Evolutionary conservation across 2,888 invertebrate species (phyloP).

Genomic region (Plebejus anna): DNA sequence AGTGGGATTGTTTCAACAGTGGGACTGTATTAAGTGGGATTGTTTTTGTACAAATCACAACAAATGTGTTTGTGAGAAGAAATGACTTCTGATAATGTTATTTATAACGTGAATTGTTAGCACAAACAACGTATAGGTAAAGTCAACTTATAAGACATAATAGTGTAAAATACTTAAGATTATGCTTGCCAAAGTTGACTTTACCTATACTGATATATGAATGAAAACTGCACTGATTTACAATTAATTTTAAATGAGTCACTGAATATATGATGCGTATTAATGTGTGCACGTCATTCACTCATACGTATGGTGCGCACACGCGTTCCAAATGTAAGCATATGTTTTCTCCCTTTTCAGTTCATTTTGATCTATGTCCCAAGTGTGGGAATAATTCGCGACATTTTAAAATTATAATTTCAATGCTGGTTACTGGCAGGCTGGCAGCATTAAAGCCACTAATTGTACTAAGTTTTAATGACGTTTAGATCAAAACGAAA

Average conservation of each 20-base stretch:
- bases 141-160: not conserved
- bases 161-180: no score
- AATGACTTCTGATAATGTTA: conserved; percentile 11
- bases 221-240: not conserved
- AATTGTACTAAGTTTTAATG: no score
- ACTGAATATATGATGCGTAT: not conserved
- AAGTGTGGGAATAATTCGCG: not conserved
- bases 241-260: not conserved
- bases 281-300: not conserved
- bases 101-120: conserved; percentile 9
- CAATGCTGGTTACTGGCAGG: not conserved
- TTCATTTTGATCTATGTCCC: not conserved
- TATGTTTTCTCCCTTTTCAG: not conserved
- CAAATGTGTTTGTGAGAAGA: not conserved
- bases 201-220: not conserved
- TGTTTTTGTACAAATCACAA: not conserved
- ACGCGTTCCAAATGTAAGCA: not conserved
- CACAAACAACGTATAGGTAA: not conserved
- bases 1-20: not conserved
- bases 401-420: not conserved
- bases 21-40: not conserved
- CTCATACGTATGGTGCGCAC: not conserved
- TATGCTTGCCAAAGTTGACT: not conserved
- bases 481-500: not conserved
- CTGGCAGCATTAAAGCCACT: no score